Percentiles rank a stretch among this genome's conserved stretches.
phyloP scores from a whole-genome alignment of 2,797 vertebrate genomes.

The Chloroceryle inda region DNA sequence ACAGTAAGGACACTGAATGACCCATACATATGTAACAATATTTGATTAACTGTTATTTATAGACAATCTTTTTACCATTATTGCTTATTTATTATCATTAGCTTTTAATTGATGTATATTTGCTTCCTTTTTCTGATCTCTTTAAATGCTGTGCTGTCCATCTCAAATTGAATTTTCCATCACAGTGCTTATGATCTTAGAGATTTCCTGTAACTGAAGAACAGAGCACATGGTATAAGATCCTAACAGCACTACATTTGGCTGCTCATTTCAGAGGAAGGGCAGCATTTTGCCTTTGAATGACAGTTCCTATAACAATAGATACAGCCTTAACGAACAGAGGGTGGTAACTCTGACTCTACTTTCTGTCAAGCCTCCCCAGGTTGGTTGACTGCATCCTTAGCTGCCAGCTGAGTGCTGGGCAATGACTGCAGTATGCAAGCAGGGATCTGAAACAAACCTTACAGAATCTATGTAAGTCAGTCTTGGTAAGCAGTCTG shows the following conservation, averaged over 20 bases:
- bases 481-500: background rate
- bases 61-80: background rate
- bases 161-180: slow-evolving; percentile 26
- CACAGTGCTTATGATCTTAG: background rate
- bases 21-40: background rate
- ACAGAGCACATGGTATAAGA: background rate
- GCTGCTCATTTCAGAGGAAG: background rate
- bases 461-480: background rate
- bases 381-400: background rate
- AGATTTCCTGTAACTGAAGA: slow-evolving; percentile 16
- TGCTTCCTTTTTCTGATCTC: slow-evolving; percentile 7
- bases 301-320: background rate
- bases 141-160: background rate
- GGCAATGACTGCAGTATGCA: background rate
- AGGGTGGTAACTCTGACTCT: rapidly evolving
- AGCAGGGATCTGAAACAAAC: background rate
- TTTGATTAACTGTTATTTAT: background rate
- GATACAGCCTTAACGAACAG: background rate
- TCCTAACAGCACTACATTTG: background rate
- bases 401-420: background rate
- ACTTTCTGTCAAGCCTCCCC: background rate
- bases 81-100: background rate
- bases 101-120: background rate
- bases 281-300: background rate
- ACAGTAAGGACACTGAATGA: background rate